Evolutionary conservation across 1,140 invertebrate species (phyloP).

Genomic region (Mactra quadrangularis): DNA sequence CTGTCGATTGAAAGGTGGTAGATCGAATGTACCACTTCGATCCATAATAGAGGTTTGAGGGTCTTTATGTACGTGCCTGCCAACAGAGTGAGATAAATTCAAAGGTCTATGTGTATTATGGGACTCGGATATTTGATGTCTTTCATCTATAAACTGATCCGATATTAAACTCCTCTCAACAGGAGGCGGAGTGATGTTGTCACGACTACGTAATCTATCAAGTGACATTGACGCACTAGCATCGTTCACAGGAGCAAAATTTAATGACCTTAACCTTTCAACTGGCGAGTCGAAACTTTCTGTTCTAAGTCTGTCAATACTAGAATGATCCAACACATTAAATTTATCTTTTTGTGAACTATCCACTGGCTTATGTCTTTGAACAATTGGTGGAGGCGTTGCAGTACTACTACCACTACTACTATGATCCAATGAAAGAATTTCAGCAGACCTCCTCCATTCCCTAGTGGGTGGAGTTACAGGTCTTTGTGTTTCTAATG

Average conservation of each 20-base stretch:
- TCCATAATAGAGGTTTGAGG: conserved; percentile 34
- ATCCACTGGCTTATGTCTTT: conserved; percentile 50
- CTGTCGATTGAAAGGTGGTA: conserved; percentile 40
- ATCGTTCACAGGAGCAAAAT: conserved; percentile 37
- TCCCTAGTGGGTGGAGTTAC: conserved; percentile 42
- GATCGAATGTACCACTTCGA: conserved; percentile 24
- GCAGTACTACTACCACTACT: background rate
- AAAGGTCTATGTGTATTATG: conserved; percentile 48
- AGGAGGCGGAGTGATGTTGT: conserved; percentile 41
- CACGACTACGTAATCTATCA: conserved; percentile 34
- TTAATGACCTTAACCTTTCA: conserved; percentile 50
- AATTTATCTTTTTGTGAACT: background rate
- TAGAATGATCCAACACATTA: background rate
- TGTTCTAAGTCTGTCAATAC: conserved; percentile 9
- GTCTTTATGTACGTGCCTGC: conserved; percentile 35
- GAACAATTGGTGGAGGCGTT: conserved; percentile 54
- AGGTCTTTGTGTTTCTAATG: conserved; percentile 38
- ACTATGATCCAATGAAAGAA: background rate
- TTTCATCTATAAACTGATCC: conserved; percentile 2
- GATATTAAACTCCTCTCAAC: conserved; percentile 12
- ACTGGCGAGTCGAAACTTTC: conserved; percentile 58
- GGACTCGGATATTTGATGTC: conserved; percentile 12
- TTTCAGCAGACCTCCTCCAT: conserved; percentile 52
- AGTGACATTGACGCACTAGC: conserved; percentile 1
- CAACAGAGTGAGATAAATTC: conserved; percentile 45